Base-by-base conservation (phyloP, 2,888 invertebrate species). In the Mimas tiliae region DNA sequence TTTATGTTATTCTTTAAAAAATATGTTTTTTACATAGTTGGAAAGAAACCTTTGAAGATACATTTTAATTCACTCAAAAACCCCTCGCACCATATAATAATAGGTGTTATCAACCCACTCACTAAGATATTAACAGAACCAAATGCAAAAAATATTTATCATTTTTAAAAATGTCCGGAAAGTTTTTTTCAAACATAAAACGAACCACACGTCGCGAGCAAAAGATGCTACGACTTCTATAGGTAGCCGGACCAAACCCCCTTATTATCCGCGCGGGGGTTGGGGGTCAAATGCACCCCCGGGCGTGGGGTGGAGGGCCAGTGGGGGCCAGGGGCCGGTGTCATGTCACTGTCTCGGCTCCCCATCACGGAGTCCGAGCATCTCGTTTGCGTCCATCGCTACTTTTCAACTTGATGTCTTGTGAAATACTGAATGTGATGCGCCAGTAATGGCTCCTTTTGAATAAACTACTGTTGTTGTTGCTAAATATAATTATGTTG, bases 271-370 rank as follows among this genome's bases (percentile, higher is more conserved):
- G 71, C 71, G 72, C 75, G 79, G 82, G 81, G 78, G 64, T 55
- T 51, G 86, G 88, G 87, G 86, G 87, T 86, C 87, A 87, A 83
- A 83, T 84, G 83, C 83, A 79, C 82, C 83, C 81, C 76, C 72
- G 73, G 65, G 72, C 67, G 69, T 65, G 48, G 69, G 73, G 76
- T 65, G 73, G n/a, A 79, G 69, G 72, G 79, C 19, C 42, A 27
- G 77, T 65, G 73, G 79, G 69, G 72, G 79, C 75, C 69, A 77
- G 76, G 66, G 51, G 73, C 71, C 79, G 77, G 77, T 81, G 91
- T 93, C 92, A 91, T 92, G 91, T 93, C 93, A 93, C 90, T 92
- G 91, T 92, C 92, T 89, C 86, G 84, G 82, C 85, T 87, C 89
- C 88, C 88, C 89, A 85, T 88, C 88, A 88, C 87, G 86, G 81